Conservation (phyloP, 2,888 invertebrate species). For the Tiliacea citrago region DNA sequence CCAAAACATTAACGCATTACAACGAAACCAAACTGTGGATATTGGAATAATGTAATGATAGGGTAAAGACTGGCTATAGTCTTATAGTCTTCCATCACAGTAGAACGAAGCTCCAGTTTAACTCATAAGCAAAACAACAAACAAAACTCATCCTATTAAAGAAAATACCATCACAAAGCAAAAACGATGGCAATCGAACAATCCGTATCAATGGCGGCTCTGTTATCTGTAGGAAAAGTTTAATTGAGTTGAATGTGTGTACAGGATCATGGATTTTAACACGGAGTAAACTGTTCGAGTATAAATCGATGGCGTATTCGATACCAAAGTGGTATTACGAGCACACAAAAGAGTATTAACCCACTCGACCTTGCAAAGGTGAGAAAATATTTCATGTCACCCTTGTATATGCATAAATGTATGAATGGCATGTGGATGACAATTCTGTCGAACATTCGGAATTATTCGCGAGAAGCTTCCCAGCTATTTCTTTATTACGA, state of each 20-base stretch:
- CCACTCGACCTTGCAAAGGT: constrained; percentile 38
- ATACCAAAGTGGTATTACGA: constrained; percentile 34
- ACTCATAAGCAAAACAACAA: constrained; percentile 8
- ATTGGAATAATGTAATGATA: background rate
- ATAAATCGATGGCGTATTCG: constrained; percentile 20
- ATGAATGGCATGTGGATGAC: constrained; percentile 59
- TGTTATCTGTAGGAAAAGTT: constrained; percentile 46
- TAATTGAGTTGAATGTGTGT: constrained; percentile 42
- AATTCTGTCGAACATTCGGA: constrained; percentile 73
- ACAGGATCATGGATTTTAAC: constrained; percentile 23
- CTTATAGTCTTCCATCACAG: background rate
- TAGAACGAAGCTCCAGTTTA: background rate
- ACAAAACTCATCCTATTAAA: constrained; percentile 33
- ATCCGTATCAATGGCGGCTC: constrained; percentile 39
- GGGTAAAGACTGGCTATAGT: background rate
- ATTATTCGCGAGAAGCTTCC: constrained; percentile 77
- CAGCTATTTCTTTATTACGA: constrained; percentile 84
- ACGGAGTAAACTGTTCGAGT: constrained; percentile 10
- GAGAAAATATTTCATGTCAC: constrained; percentile 51
- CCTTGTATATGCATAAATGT: constrained; percentile 58
- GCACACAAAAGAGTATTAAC: constrained; percentile 42
- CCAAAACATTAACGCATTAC: background rate
- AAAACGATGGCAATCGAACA: constrained; percentile 26
- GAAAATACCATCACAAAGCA: constrained; percentile 25
- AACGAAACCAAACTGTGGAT: background rate